A percentile compares a stretch with the other conserved stretches of the same genome.
Evolutionary conservation across 2,888 invertebrate species (phyloP).

Genomic region (Octonoba sinensis): DNA sequence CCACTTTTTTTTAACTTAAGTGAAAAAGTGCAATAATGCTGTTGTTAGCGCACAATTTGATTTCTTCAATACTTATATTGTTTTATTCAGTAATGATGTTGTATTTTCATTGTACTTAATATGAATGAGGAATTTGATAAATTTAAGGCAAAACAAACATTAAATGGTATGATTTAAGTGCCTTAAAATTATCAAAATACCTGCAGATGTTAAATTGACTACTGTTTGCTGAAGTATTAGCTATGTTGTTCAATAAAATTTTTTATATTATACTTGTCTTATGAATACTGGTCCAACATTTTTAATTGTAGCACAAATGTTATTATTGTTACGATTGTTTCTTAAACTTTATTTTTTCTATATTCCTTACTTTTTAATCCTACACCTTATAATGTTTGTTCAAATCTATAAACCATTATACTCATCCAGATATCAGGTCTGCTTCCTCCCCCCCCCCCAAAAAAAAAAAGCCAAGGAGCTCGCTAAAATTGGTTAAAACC

Average conservation of each 20-base stretch:
- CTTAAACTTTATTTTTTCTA: too few species aligned
- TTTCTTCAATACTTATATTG: conserved; percentile 45
- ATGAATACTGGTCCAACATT: too few species aligned
- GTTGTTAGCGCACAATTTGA: conserved; percentile 62
- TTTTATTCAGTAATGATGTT: conserved; percentile 35
- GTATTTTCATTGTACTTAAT: conserved; percentile 11
- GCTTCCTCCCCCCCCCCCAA: too few species aligned
- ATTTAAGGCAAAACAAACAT: conserved; percentile 52
- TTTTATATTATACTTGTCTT: conserved; percentile 34
- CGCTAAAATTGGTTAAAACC: too few species aligned
- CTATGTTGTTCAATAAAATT: conserved; percentile 62
- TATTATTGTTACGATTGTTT: too few species aligned
- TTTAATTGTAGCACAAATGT: too few species aligned
- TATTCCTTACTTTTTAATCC: too few species aligned
- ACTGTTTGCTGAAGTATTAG: conserved; percentile 38
- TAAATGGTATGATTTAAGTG: conserved; percentile 23
- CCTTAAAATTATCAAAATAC: conserved; percentile 63
- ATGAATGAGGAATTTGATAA: conserved; percentile 45
- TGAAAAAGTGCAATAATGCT: conserved; percentile 62
- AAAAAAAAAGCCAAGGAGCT: too few species aligned
- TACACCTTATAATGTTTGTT: too few species aligned
- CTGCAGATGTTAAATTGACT: conserved; percentile 26
- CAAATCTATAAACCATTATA: too few species aligned
- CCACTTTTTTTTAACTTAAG: conserved; percentile 26
- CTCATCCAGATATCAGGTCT: too few species aligned